Conservation (phyloP, 2,888 invertebrate genomes). For the Ochlodes sylvanus region DNA sequence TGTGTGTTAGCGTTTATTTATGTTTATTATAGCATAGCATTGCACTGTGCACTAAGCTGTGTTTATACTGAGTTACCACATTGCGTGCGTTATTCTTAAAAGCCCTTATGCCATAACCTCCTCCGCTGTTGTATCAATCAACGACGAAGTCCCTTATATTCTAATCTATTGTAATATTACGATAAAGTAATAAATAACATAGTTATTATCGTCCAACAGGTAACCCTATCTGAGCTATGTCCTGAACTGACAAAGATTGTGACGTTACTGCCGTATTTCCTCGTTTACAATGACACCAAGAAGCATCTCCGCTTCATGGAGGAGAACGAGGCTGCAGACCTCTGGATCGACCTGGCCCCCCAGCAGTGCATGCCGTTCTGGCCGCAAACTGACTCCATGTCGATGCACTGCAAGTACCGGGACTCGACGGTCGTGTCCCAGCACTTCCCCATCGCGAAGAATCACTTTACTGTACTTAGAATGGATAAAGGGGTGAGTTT, state of each 20-base stretch:
- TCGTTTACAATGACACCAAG: slow-evolving; percentile 89
- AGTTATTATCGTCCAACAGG: slow-evolving; percentile 56
- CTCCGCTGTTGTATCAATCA: no score
- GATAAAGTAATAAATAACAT: no score
- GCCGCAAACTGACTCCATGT: slow-evolving; percentile 93
- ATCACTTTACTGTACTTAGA: slow-evolving; percentile 90
- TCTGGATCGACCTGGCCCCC: slow-evolving; percentile 91
- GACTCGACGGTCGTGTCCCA: slow-evolving; percentile 91
- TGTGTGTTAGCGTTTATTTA: no score
- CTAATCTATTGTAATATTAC: no score
- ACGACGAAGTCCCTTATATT: no score
- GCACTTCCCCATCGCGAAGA: slow-evolving; percentile 89
- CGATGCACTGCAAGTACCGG: slow-evolving; percentile 91
- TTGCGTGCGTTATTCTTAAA: no score
- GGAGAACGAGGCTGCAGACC: slow-evolving; percentile 92
- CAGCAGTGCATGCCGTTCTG: slow-evolving; percentile 90
- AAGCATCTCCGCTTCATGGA: slow-evolving; percentile 90
- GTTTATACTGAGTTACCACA: no score
- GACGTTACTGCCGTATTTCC: slow-evolving; percentile 91
- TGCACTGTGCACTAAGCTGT: no score
- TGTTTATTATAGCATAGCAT: no score
- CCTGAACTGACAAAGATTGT: slow-evolving; percentile 92
- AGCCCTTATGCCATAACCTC: no score
- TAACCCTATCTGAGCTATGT: slow-evolving; percentile 88
- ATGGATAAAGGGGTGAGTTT: slow-evolving; percentile 93